These are phyloP conservation scores for Ischnura elegans DNA, from an alignment of 2,888 invertebrate species.

Conservation along the genomic window DNA sequence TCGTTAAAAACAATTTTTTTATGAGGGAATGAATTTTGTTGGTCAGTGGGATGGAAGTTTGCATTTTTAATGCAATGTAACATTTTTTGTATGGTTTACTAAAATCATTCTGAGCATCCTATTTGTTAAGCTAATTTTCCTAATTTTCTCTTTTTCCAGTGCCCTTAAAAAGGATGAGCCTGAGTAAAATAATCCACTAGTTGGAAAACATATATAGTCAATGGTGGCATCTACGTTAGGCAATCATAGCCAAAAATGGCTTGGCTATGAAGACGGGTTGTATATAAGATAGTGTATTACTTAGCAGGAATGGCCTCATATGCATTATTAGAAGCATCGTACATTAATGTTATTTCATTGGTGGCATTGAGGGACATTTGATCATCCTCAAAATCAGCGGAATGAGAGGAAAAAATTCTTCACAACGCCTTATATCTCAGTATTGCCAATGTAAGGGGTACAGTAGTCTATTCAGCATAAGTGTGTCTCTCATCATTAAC, in stretches of 20 bases:
- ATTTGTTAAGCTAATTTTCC: not conserved
- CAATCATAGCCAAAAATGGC: not conserved
- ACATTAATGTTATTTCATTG: not conserved
- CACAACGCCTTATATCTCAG: not conserved
- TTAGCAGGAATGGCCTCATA: not conserved
- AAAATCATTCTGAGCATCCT: no score
- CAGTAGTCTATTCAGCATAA: not conserved
- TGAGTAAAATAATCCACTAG: not conserved
- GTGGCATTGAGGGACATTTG: conserved; percentile 1
- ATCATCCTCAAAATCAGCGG: not conserved
- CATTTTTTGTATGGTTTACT: no score
- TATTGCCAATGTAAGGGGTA: not conserved
- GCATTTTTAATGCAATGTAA: no score
- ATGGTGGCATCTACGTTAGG: not conserved
- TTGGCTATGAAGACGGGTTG: conserved; percentile 9
- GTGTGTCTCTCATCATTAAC: not conserved
- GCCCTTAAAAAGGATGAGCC: not conserved
- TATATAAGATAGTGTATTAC: not conserved
- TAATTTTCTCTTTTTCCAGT: not conserved
- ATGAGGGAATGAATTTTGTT: no score
- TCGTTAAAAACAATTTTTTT: no score
- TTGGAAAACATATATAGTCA: not conserved
- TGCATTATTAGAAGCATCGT: not conserved
- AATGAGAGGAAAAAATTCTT: not conserved
- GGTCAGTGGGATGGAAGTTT: no score